A percentile compares a stretch with the other conserved stretches of the same genome.
Conservation (phyloP, 2,797 vertebrate genomes). For the Hydrocynus forskahlii region DNA sequence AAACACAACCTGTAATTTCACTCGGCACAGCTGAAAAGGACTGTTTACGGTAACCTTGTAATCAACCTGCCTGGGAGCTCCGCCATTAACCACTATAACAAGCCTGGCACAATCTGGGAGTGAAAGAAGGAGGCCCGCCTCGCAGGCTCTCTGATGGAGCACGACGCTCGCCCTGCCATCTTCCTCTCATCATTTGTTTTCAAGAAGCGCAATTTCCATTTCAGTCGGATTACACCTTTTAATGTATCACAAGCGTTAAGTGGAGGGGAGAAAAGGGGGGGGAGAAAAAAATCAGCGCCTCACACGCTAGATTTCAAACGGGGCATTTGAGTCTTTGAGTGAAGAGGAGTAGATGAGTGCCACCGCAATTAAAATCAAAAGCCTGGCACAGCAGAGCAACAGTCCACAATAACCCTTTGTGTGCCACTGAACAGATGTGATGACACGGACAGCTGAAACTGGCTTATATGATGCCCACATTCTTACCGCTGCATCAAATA, state of each 20-base stretch:
- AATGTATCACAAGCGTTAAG: slow-evolving; percentile 78
- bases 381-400: slow-evolving; percentile 70
- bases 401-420: slow-evolving; percentile 69
- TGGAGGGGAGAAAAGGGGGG: slow-evolving; percentile 52
- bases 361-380: slow-evolving; percentile 82
- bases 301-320: slow-evolving; percentile 77
- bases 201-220: slow-evolving; percentile 85
- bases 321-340: slow-evolving; percentile 75
- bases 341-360: slow-evolving; percentile 72
- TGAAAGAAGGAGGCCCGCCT: slow-evolving; percentile 72
- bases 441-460: slow-evolving; percentile 53
- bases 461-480: slow-evolving; percentile 51
- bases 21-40: slow-evolving; percentile 70
- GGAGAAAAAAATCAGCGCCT: slow-evolving; percentile 67
- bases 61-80: slow-evolving; percentile 79
- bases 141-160: slow-evolving; percentile 65
- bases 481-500: slow-evolving; percentile 34
- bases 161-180: slow-evolving; percentile 72
- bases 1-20: slow-evolving; percentile 61
- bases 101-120: slow-evolving; percentile 74
- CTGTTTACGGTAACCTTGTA: slow-evolving; percentile 79
- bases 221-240: slow-evolving; percentile 85
- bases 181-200: slow-evolving; percentile 83
- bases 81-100: slow-evolving; percentile 78
- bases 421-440: slow-evolving; percentile 55